These are phyloP conservation scores for Phrynosoma blainvillii DNA, from an alignment of 2,113 vertebrate genomes.

Conservation along the genomic window DNA sequence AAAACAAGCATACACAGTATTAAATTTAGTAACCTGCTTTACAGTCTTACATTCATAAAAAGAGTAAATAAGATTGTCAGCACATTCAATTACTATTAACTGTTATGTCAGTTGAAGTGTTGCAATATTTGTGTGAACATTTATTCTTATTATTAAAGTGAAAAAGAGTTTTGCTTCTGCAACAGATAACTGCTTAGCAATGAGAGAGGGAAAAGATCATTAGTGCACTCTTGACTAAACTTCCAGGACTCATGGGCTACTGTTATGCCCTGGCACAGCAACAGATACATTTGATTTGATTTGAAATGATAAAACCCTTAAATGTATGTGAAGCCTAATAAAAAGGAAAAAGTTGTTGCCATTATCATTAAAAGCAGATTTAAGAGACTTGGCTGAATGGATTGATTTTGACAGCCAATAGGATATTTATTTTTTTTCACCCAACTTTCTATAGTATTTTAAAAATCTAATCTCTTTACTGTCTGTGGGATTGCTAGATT, in stretches of 20 bases:
- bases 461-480: constrained; percentile 70
- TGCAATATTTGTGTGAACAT: background rate
- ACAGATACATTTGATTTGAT: constrained; percentile 64
- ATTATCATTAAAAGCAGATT: constrained; percentile 77
- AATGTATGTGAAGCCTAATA: constrained; percentile 76
- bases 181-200: constrained; percentile 27
- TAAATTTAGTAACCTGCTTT: too few species aligned
- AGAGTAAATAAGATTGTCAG: background rate
- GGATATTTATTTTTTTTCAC: constrained; percentile 73
- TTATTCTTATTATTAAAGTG: background rate
- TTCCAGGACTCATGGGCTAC: constrained; percentile 39
- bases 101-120: background rate
- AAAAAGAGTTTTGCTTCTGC: background rate
- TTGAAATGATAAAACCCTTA: constrained; percentile 66
- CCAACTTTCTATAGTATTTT: constrained; percentile 70
- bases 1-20: background rate
- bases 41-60: background rate
- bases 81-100: background rate
- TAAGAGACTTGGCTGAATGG: constrained; percentile 66
- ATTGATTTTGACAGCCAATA: constrained; percentile 73
- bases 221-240: constrained; percentile 41
- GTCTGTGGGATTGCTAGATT: constrained; percentile 62
- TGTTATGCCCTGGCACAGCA: constrained; percentile 45
- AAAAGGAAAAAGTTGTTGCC: constrained; percentile 74
- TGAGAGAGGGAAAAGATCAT: constrained; percentile 5